Percentiles rank a stretch among this genome's conserved stretches.
Evolutionary conservation across 1,140 invertebrate species (phyloP).

Genomic region (Listronotus bonariensis): DNA sequence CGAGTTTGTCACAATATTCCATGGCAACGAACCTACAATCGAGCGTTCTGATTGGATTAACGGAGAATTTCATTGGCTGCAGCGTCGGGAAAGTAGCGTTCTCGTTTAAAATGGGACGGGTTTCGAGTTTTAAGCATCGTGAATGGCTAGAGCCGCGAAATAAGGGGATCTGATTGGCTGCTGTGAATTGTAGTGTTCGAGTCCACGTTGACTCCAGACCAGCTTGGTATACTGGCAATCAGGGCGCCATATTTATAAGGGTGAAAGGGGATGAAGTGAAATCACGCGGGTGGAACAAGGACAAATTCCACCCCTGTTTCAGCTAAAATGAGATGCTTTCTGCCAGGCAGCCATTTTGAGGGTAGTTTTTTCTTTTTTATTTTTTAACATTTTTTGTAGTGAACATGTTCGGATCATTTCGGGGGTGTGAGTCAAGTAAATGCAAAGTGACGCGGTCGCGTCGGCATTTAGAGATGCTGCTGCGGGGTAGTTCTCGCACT

Average conservation of each 20-base stretch:
- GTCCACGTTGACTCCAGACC: slow-evolving; percentile 51
- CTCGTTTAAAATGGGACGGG: slow-evolving; percentile 50
- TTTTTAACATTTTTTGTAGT: slow-evolving; percentile 50
- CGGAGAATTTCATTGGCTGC: slow-evolving; percentile 39
- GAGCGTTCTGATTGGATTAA: slow-evolving; percentile 36
- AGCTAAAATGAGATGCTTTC: slow-evolving; percentile 58
- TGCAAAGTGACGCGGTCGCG: slow-evolving; percentile 43
- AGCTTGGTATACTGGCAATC: slow-evolving; percentile 56
- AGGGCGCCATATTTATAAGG: slow-evolving; percentile 58
- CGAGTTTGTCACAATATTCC: slow-evolving; percentile 41
- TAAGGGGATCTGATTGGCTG: slow-evolving; percentile 33
- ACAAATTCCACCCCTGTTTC: slow-evolving; percentile 55
- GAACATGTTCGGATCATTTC: slow-evolving; percentile 54
- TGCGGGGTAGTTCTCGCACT: slow-evolving; percentile 27
- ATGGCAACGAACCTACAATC: slow-evolving; percentile 46
- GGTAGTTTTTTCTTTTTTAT: slow-evolving; percentile 54
- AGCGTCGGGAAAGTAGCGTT: slow-evolving; percentile 27
- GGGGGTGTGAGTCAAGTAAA: slow-evolving; percentile 51
- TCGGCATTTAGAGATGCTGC: slow-evolving; percentile 23
- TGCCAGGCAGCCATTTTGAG: slow-evolving; percentile 58
- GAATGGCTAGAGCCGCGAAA: slow-evolving; percentile 32
- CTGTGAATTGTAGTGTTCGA: slow-evolving; percentile 17
- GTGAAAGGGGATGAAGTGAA: slow-evolving; percentile 55
- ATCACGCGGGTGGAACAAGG: slow-evolving; percentile 56
- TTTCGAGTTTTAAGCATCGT: slow-evolving; percentile 6